Base-by-base conservation (phyloP, 2,113 vertebrate genomes). In the Dicrurus megarhynchus region DNA sequence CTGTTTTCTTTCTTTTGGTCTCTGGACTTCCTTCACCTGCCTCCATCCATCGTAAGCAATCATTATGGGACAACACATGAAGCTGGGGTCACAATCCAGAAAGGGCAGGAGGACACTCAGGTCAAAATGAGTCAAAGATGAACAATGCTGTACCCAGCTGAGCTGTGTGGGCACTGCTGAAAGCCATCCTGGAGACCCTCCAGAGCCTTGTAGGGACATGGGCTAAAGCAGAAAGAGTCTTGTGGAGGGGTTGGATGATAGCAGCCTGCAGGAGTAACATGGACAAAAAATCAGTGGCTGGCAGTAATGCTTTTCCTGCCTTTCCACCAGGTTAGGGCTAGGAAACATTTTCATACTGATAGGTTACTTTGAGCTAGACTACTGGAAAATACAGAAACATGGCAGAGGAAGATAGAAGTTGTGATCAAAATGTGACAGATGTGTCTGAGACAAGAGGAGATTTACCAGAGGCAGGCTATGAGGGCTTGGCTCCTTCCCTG, bases 21-120 rank as follows among this genome's bases (percentile, higher is more conserved):
- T 84, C 64, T 84, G 67, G 83, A 96, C 87, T 98, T 97, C 94
- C 96, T 96, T 78, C 94, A 96, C 28, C 70, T 87, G 78, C 10
- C 44, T 88, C 60, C 67, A 85, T 83, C 50, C 3, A 1, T 87
- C 9, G 2, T 70, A 67, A 90, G 30, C 19, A 73, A 46, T 67
- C 3, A 1, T 32, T 56, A 26, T 9, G 32, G 39, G 60, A 78
- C 20, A 33, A 9, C 16, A 17, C 4, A 2, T 23, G 60, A 78
- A 50, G 30, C 33, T 20, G 42, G 26, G 42, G 64, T 88, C 86
- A 88, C 2, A 2, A 42, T 33, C 49, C 42, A 67, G 50, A 33
- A 35, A 4, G 7, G 14, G 16, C 79, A 80, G 63, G 67, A 83
- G 79, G 46, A 65, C 37, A 24, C 13, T 42, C 23, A 17, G 37